These are phyloP conservation scores for Cheilosia urbana DNA, from an alignment of 2,888 invertebrate species.

Conservation along the genomic window DNA sequence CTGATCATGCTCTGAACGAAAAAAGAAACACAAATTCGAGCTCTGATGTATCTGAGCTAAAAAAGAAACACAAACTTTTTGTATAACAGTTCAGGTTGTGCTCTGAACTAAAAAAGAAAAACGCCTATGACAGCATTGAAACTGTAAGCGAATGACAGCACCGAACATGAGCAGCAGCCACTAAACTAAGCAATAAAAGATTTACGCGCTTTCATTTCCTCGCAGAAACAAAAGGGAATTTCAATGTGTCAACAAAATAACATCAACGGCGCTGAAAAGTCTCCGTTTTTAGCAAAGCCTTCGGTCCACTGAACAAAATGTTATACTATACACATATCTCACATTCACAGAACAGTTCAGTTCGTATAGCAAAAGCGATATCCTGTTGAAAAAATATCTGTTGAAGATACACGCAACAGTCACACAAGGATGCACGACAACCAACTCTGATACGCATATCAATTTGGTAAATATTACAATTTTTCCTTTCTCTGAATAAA, in stretches of 20 bases:
- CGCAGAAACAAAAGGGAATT: background rate
- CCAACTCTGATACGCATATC: conserved; percentile 43
- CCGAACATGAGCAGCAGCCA: conserved; percentile 15
- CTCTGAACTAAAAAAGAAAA: no score
- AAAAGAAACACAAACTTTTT: no score
- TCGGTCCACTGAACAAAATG: background rate
- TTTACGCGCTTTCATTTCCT: conserved; percentile 11
- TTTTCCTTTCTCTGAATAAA: conserved; percentile 1
- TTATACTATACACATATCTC: background rate
- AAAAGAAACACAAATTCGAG: no score
- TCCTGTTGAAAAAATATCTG: background rate
- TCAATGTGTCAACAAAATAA: conserved; percentile 23
- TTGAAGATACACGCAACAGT: conserved; percentile 10
- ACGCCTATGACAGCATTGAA: background rate
- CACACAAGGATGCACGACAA: conserved; percentile 1
- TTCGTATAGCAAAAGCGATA: conserved; percentile 4
- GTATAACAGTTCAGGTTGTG: no score
- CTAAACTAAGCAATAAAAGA: conserved; percentile 22
- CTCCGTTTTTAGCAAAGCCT: background rate
- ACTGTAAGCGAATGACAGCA: conserved; percentile 19
- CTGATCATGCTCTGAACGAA: no score
- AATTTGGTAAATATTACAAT: conserved; percentile 50
- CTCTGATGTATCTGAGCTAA: no score
- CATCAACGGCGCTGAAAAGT: background rate
- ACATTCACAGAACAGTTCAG: no score